Conservation (phyloP, 2,113 vertebrate genomes). For the Sinocyclocheilus grahami region DNA sequence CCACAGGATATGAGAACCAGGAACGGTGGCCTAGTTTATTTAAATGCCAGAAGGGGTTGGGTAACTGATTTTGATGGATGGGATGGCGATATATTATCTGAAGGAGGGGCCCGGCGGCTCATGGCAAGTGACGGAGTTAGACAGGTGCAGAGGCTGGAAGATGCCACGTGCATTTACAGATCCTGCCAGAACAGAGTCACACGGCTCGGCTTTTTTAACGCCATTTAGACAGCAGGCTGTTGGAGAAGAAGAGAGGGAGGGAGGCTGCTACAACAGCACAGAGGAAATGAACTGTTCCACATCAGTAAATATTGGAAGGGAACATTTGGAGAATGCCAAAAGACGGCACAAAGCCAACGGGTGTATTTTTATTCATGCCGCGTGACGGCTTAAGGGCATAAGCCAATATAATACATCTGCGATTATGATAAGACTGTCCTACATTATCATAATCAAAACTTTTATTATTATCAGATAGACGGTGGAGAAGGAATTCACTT, state of each 20-base stretch:
- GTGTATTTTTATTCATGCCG: conserved; percentile 13
- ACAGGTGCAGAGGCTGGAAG: conserved; percentile 50
- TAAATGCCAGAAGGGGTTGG: conserved; percentile 51
- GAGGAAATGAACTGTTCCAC: conserved; percentile 53
- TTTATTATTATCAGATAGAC: background rate
- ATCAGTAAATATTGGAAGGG: conserved; percentile 45
- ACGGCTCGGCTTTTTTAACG: conserved; percentile 46
- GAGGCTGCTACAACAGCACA: conserved; percentile 43
- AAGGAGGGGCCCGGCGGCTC: conserved; percentile 28
- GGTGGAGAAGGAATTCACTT: background rate
- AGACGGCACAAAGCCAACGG: conserved; percentile 22
- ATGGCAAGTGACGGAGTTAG: conserved; percentile 40
- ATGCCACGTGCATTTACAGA: background rate
- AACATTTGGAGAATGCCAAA: conserved; percentile 23
- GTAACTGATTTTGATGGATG: conserved; percentile 53
- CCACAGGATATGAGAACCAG: conserved; percentile 37
- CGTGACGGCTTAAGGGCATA: conserved; percentile 8
- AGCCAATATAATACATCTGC: conserved; percentile 23
- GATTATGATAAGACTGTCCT: background rate
- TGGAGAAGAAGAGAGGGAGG: conserved; percentile 17
- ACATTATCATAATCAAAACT: conserved; percentile 28
- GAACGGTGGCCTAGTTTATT: conserved; percentile 39
- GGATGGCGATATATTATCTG: conserved; percentile 36
- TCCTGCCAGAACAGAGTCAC: conserved; percentile 43
- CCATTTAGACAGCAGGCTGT: conserved; percentile 38